These are phyloP conservation scores for Antheraea mylitta DNA, from an alignment of 1,140 invertebrate genomes.

Conservation along the genomic window DNA sequence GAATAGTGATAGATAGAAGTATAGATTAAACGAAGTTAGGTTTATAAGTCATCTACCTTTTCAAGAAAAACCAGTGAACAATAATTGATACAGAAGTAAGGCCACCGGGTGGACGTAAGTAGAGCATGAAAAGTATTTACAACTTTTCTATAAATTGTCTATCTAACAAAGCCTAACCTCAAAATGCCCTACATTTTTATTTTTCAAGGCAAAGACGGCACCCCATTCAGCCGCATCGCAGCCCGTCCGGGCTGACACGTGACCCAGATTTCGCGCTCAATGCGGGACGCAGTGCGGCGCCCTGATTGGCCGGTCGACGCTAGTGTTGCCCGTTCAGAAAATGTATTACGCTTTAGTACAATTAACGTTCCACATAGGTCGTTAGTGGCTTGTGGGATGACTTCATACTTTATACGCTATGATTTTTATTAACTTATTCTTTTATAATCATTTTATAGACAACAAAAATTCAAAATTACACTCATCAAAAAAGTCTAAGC, in stretches of 20 bases:
- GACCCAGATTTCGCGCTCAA: constrained; percentile 4
- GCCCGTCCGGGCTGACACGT: not conserved
- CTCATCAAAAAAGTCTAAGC: too few species aligned
- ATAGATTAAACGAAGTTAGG: too few species aligned
- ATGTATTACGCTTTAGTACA: not conserved
- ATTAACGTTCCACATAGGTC: not conserved
- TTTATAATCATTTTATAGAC: too few species aligned
- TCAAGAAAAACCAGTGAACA: too few species aligned
- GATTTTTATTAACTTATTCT: too few species aligned
- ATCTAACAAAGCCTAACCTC: not conserved
- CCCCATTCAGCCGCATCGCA: not conserved
- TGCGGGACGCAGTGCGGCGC: constrained; percentile 8
- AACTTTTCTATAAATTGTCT: not conserved
- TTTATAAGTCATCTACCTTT: too few species aligned
- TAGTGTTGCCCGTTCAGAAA: constrained; percentile 5
- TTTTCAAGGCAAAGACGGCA: constrained; percentile 2
- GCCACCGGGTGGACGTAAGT: not conserved
- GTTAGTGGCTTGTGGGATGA: not conserved
- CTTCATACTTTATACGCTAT: not conserved
- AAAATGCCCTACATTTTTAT: constrained; percentile 3
- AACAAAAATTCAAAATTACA: too few species aligned
- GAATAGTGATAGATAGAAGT: too few species aligned
- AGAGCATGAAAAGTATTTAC: not conserved
- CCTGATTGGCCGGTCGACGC: constrained; percentile 2
- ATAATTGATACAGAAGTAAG: not conserved